phyloP scores from a whole-genome alignment of 2,797 vertebrate species.

The Cyclopterus lumpus region DNA sequence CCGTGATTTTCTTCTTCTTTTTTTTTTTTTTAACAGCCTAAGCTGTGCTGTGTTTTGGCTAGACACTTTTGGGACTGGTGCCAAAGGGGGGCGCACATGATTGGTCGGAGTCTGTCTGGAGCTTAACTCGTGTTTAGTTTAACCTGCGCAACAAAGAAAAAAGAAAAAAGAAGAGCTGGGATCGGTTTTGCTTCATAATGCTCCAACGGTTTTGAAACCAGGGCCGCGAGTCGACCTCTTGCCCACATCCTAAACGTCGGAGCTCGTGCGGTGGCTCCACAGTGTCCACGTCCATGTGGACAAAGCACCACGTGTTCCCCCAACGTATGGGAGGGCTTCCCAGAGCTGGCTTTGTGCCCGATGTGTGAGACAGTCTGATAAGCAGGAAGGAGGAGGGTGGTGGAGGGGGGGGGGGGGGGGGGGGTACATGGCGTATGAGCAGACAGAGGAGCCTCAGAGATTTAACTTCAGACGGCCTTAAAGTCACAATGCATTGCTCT shows the following conservation, averaged over 20 bases:
- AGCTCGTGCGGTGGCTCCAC: conserved; percentile 33
- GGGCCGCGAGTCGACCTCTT: not conserved
- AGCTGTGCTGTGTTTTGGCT: conserved; percentile 76
- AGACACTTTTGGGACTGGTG: conserved; percentile 65
- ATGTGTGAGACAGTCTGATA: conserved; percentile 8
- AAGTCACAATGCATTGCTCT: not conserved
- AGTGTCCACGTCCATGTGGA: conserved; percentile 37
- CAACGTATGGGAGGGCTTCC: conserved; percentile 59
- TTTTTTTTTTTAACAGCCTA: conserved; percentile 64
- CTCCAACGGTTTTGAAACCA: conserved; percentile 33
- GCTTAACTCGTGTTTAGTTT: conserved; percentile 49
- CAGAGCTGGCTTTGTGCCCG: conserved; percentile 60
- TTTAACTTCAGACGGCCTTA: conserved; percentile 27
- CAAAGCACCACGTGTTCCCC: conserved; percentile 63
- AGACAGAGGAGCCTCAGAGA: conserved; percentile 41
- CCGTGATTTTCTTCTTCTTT: conserved; percentile 64
- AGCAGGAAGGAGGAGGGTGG: conserved; percentile 22
- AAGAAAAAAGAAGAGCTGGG: conserved; percentile 4
- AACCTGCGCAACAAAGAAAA: conserved; percentile 12
- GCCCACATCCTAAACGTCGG: conserved; percentile 26
- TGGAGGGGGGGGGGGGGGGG: conserved; percentile 9
- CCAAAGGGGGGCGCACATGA: conserved; percentile 70
- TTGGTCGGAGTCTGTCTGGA: conserved; percentile 64
- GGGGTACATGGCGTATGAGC: conserved; percentile 54
- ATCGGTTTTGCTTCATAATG: conserved; percentile 24